A percentile compares a stretch with the other conserved stretches of the same genome.
These are phyloP conservation scores for Semibalanus balanoides DNA, from an alignment of 1,140 invertebrate species.

Conservation along the genomic window DNA sequence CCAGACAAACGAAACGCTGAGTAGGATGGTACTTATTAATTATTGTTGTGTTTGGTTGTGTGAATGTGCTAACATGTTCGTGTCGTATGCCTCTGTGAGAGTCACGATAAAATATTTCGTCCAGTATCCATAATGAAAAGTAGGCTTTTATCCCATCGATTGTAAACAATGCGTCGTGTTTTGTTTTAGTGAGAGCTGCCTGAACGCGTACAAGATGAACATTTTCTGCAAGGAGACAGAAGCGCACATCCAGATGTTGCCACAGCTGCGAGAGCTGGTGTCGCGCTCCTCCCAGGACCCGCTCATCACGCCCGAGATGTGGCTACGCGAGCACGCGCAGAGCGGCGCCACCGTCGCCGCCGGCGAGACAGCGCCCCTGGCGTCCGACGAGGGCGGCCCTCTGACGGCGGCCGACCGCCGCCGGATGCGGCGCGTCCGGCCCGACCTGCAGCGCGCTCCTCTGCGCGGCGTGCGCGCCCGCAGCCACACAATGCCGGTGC, in stretches of 20 bases:
- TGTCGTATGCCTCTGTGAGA: no score
- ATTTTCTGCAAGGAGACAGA: slow-evolving; percentile 83
- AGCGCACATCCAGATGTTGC: slow-evolving; percentile 69
- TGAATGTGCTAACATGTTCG: no score
- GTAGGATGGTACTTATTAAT: no score
- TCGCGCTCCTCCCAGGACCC: slow-evolving; percentile 24
- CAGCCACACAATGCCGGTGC: slow-evolving; percentile 40
- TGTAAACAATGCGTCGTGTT: slow-evolving; percentile 3
- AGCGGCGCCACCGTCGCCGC: slow-evolving; percentile 7
- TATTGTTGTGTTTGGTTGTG: no score
- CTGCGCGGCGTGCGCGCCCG: slow-evolving; percentile 38
- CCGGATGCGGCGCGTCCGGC: neutral
- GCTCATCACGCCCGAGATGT: slow-evolving; percentile 73
- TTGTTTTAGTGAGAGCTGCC: slow-evolving; percentile 66
- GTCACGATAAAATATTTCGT: no score
- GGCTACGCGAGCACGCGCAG: slow-evolving; percentile 45
- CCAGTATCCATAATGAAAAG: no score
- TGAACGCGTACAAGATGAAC: slow-evolving; percentile 92
- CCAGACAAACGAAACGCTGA: no score
- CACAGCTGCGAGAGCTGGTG: slow-evolving; percentile 41
- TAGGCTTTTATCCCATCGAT: no score
- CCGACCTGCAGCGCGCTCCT: slow-evolving; percentile 22
- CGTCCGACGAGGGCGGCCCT: slow-evolving; percentile 9
- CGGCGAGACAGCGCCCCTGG: slow-evolving; percentile 28
- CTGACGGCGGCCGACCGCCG: slow-evolving; percentile 43